Evolutionary conservation across 2,113 vertebrate species (phyloP).

Genomic region (Apus apus): DNA sequence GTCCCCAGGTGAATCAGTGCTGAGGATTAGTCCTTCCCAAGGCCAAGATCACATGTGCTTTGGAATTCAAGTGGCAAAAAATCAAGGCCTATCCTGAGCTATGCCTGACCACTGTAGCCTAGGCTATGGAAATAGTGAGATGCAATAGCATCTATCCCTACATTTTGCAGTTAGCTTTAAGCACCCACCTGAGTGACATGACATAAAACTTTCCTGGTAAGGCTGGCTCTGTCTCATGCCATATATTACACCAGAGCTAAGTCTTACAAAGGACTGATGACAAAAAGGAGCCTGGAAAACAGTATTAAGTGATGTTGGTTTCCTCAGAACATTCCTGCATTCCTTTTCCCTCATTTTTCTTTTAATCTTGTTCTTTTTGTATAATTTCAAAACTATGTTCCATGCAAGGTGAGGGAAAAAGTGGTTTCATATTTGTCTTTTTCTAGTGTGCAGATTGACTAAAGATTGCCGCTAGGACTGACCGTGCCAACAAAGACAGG

Average conservation of each 20-base stretch:
- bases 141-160: not conserved
- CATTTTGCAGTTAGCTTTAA: not conserved
- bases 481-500: not conserved
- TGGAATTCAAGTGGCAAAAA: not conserved
- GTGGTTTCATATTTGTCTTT: not conserved
- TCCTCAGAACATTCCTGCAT: not conserved
- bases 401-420: not conserved
- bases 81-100: not conserved
- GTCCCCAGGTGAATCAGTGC: not conserved
- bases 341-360: not conserved
- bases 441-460: not conserved
- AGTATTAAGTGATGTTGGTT: accelerated
- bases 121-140: not conserved
- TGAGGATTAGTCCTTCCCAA: not conserved
- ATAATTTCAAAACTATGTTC: not conserved
- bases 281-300: not conserved
- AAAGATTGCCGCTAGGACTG: not conserved
- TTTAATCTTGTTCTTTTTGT: not conserved
- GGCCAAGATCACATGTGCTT: not conserved
- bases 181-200: not conserved
- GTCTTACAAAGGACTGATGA: not conserved
- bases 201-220: not conserved
- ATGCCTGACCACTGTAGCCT: too few relatives aligned
- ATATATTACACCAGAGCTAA: not conserved
- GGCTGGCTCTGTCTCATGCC: not conserved